Base-by-base conservation (phyloP, 2,797 vertebrate genomes). In the Chelidonichthys spinosus region DNA sequence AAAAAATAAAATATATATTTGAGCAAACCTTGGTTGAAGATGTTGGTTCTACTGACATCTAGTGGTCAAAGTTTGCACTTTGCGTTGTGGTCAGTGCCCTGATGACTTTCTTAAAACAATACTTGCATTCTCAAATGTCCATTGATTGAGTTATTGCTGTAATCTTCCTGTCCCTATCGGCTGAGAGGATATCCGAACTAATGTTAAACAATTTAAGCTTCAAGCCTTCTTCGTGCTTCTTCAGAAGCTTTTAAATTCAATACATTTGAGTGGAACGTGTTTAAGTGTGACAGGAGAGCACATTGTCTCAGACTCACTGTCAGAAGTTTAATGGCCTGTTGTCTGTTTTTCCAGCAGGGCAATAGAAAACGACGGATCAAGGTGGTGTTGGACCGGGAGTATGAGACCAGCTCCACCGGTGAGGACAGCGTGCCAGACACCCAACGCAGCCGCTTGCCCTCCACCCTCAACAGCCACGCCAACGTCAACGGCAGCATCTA, bases 391-490 rank as follows among this genome's bases (percentile, higher is more conserved):
- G 97, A 99, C 82, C 94, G 95, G 0, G 97, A 98, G 73, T 97
- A 96, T 1, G 97, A 98, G 91, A 97, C 93, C 69, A 98, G 97
- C 87, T 98, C 97, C 15, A 93, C 97, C 0, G 98, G 97, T 11
- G 98, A 99, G 74, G 98, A 99, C 81, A 98, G 96, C 7, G 83
- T 93, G 54, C 90, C 96, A 0, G 97, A 98, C 56, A 84, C 92
- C 49, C 96, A 96, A 59, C 94, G 95, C 69, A 94, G 54, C 77
- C 95, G 95, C 18, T 68, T 95, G 4, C 82, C 90, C 63, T 85
- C 90, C 68, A 92, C 89, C 5, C 72, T 94, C 0, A 92, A 85
- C 69, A 90, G 90, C 83, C 96, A 97, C 55, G 83, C 91, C 40
- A 96, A 93, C 0, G 71, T 96, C 52, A 98, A 97, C 0, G 96